These are phyloP conservation scores for Myopa tessellatipennis DNA, from an alignment of 2,888 invertebrate species.

Conservation along the genomic window DNA sequence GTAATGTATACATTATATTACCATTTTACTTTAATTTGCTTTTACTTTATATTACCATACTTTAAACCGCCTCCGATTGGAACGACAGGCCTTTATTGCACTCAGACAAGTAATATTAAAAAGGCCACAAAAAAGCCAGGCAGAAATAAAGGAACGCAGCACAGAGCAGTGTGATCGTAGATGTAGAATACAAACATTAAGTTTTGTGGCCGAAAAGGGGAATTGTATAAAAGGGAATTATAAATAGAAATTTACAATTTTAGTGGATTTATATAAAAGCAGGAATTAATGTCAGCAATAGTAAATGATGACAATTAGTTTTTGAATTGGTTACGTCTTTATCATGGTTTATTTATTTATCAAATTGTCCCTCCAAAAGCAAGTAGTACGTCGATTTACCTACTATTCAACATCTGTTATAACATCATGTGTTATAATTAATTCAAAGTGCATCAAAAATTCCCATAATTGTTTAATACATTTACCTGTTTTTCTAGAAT, in stretches of 20 bases:
- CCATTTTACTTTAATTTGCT: too few species aligned
- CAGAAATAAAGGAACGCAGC: background rate
- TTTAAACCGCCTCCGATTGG: conserved; percentile 82
- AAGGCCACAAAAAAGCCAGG: background rate
- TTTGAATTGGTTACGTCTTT: too few species aligned
- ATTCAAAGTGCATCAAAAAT: background rate
- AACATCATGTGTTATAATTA: background rate
- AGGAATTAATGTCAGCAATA: too few species aligned
- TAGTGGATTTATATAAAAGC: conserved; percentile 21
- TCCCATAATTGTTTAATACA: background rate
- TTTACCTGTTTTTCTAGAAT: conserved; percentile 79
- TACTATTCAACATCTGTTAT: too few species aligned
- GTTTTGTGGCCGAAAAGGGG: background rate
- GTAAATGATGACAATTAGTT: too few species aligned
- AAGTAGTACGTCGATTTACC: too few species aligned
- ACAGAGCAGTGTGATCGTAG: conserved; percentile 25
- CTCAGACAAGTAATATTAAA: conserved; percentile 33
- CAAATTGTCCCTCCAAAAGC: too few species aligned
- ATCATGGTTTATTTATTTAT: too few species aligned
- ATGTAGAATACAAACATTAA: conserved; percentile 1
- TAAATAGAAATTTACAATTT: conserved; percentile 26
- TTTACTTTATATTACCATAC: conserved; percentile 95
- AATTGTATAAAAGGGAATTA: conserved; percentile 15
- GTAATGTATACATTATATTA: conserved; percentile 97
- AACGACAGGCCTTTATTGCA: conserved; percentile 71